Base-by-base conservation (phyloP, 2,797 vertebrate species). In the Scolopax bukidnonensis region DNA sequence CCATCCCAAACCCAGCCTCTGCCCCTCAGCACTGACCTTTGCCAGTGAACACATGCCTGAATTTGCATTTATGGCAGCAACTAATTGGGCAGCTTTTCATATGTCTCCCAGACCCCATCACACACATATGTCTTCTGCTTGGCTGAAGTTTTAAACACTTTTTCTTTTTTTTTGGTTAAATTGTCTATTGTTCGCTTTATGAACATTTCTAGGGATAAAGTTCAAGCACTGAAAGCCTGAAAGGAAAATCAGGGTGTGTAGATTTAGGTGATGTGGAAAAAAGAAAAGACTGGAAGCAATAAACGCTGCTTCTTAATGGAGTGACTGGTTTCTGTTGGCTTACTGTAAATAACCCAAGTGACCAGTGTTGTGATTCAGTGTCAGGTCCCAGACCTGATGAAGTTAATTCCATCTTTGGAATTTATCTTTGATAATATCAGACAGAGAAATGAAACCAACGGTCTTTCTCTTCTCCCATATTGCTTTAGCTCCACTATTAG, bases 41-140 rank as follows among this genome's bases (percentile, higher is more conserved):
- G 0, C 0, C 40, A 40, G 17, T 24, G 74, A 54, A 60, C 45
- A 33, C 0, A 0, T 33, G 12, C 32, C 83, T 75, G 53, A 69
- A 86, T 32, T 24, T 27, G 6, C 28, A 17, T 33, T 53, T 57
- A 32, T 48, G 36, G 9, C 36, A 80, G n/a, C 59, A 79, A 48
- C 9, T 76, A 25, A 45, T 48, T 50, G 13, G 79, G 9, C 33
- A 80, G 19, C 25, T 91, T 91, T 65, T 50, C 21, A 2, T 69
- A 48, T 19, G 61, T 76, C 41, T 80, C 5, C 12, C 20, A 70
- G 7, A 4, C 16, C 5, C 25, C 17, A 20, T 33, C 47, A 53
- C 25, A 68, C 16, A 13, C 4, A 15, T 81, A 18, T 84, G 78
- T 79, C 32, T 75, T 69, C 38, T 59, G 20, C 33, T 50, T 65